Conservation (phyloP, 1,140 invertebrate genomes). For the Copidosoma floridanum region DNA sequence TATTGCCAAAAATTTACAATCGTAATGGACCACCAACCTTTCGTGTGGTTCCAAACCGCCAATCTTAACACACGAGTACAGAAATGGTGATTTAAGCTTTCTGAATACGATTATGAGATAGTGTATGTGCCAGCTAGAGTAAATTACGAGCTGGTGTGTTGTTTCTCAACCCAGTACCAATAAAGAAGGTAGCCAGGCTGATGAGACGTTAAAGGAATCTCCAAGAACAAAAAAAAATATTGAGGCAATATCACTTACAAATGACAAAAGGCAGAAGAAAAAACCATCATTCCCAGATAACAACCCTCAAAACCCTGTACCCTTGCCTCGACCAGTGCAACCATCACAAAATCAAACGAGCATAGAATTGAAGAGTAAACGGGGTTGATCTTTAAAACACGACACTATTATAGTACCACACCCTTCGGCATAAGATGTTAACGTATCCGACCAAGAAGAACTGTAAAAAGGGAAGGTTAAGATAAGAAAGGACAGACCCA, state of each 20-base stretch:
- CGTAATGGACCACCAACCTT: constrained; percentile 49
- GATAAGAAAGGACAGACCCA: no score
- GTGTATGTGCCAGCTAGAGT: constrained; percentile 34
- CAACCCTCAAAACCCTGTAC: no score
- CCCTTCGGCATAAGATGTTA: no score
- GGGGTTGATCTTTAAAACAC: no score
- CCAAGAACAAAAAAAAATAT: background rate
- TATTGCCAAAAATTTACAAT: constrained; percentile 44
- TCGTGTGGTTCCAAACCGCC: constrained; percentile 43
- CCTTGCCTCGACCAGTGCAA: no score
- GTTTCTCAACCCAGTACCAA: constrained; percentile 19
- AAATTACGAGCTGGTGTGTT: constrained; percentile 31
- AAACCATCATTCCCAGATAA: background rate
- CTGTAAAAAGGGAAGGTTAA: no score
- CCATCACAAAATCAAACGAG: no score
- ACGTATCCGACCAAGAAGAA: no score
- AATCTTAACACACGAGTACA: constrained; percentile 37
- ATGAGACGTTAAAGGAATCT: no score
- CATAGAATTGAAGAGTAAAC: no score
- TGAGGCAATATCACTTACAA: background rate
- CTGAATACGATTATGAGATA: constrained; percentile 44
- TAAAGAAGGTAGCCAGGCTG: constrained; percentile 11
- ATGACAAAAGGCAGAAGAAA: background rate
- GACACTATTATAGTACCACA: no score
- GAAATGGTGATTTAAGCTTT: constrained; percentile 42